phyloP scores from a whole-genome alignment of 2,113 vertebrate species.

The Shinisaurus crocodilurus region DNA sequence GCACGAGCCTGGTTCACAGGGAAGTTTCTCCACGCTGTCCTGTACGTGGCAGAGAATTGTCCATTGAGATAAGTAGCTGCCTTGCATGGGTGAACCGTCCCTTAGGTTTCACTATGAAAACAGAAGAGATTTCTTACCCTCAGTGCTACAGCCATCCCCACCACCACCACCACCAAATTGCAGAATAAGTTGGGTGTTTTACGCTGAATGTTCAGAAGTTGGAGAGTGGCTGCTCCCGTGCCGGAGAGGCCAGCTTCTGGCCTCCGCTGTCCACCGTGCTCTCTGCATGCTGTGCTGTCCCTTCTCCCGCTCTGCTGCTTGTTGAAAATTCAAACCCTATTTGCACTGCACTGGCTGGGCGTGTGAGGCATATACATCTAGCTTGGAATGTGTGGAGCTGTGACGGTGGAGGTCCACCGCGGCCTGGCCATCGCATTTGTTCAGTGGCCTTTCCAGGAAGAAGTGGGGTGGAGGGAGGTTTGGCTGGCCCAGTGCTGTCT shows the following conservation, averaged over 20 bases:
- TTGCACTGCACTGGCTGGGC: background rate
- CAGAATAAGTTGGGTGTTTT: too few relatives aligned
- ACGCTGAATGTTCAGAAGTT: background rate
- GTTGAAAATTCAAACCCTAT: background rate
- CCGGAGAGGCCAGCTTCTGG: background rate
- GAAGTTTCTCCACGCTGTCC: background rate
- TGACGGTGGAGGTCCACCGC: background rate
- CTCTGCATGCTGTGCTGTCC: background rate
- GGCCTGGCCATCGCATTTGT: background rate
- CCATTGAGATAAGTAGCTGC: background rate
- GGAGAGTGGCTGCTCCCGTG: background rate
- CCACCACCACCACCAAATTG: too few relatives aligned
- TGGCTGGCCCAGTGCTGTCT: too few relatives aligned
- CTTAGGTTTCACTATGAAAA: background rate
- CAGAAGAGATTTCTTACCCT: too few relatives aligned
- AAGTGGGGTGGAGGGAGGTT: too few relatives aligned
- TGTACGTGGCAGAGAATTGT: background rate
- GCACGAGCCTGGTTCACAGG: background rate
- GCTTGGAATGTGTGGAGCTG: background rate
- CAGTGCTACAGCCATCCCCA: too few relatives aligned
- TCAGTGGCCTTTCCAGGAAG: background rate
- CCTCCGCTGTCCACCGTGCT: too few relatives aligned
- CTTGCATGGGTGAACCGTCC: background rate
- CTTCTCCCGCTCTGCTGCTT: background rate
- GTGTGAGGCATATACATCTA: background rate